Base-by-base conservation (phyloP, 2,797 vertebrate genomes). In the Sebastes diploproa region DNA sequence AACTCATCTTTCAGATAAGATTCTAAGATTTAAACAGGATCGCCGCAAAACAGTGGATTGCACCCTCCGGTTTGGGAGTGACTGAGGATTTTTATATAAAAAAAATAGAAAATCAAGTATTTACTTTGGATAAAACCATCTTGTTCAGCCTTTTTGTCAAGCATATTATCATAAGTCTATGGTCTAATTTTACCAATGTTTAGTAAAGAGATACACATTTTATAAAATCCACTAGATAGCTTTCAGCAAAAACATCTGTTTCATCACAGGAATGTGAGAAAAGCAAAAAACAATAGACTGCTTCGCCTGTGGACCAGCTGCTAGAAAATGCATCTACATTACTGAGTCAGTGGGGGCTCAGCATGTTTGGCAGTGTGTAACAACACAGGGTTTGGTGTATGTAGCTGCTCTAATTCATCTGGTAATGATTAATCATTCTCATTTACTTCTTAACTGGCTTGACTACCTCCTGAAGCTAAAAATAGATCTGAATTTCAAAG, bases 401-500 rank as follows among this genome's bases (percentile, higher is more conserved):
- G 6, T 72, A 77, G 78, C 23, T 59, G 58, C 59, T 71, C 25
- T 68, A 64, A 77, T 89, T 85, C 8, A 68, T 78, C 62, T 76
- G 67, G 67, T 76, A 69, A 80, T 80, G 59, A 81, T 84, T 73
- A 73, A 79, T 80, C 30, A 27, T 64, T 72, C 66, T 75, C 55
- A 84, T 76, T 68, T 72, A 74, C 56, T 56, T 71, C 27, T 38
- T 72, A 63, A 71, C 34, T 75, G 56, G 16, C 74, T 81, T 78
- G 20, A 58, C 42, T 68, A 30, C 8, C 13, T 68, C 70, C 63
- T 73, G 6, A 1, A 68, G 46, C 20, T 75, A 81, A 89, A 86
- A 86, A 82, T 68, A 78, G 14, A 81, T 70, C 67, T 70, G 13
- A 62, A 69, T 85, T 86, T 78, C 80, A 90, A 84, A 89, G 69